Base-by-base conservation (phyloP, 1,140 invertebrate genomes). In the Zophobas morio region DNA sequence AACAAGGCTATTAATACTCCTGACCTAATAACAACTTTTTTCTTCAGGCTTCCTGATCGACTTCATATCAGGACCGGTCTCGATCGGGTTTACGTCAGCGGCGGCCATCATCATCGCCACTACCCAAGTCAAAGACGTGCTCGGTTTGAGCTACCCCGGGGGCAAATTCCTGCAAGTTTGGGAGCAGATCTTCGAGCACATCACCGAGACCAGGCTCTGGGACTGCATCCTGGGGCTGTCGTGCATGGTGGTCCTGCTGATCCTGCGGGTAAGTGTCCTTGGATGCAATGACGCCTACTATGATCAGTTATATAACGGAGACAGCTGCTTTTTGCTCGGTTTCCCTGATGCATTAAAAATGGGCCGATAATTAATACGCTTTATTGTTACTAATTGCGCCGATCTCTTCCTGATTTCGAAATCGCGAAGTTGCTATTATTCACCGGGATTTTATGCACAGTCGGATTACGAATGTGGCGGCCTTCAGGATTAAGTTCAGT, bases 51-150 rank as follows among this genome's bases (percentile, higher is more conserved):
- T 97, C 85, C 87, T 98, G 76, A 94, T 97, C 77, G 95, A 96
- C 86, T 97, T 96, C 87, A 97, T 98, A 81, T 96, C 95, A 36
- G 93, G 94, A 42, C 95, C 96, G n/a, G 96, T 97, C 32, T 96
- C 96, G 8, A 94, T 94, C 74, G 95, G 95, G 0, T 98, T 97
- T 86, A 97, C 95, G 0, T 95, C 94, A 6, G 96, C 96, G 0
- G 96, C 95, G 0, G 95, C 96, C 40, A 94, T 97, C 74, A 96
- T 96, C 56, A 96, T 97, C 56, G 94, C 94, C 1, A 93, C 93
- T 56, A 93, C 94, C 6, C 96, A 97, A 88, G 88, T 96, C 35
- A 96, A 96, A 86, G 91, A 93, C 82, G 89, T 96, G 49, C 87
- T 95, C 0, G 94, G 94, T 0, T 86, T 96, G 1, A 88, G 87